Conservation (phyloP, 2,888 invertebrate species). For the Netelia virgata region DNA sequence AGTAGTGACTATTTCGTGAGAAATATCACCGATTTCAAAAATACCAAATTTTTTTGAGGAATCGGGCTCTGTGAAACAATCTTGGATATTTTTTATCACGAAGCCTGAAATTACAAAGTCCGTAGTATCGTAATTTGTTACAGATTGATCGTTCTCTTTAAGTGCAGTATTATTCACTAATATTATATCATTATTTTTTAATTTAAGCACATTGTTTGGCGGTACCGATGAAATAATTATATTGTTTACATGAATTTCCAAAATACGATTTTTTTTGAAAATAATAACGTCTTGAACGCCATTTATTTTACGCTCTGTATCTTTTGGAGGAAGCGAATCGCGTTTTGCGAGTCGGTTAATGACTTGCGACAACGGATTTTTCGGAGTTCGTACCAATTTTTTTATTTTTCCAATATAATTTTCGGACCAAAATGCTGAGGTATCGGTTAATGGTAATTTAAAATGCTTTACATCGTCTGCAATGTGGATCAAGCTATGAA, state of each 20-base stretch:
- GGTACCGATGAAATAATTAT: neutral
- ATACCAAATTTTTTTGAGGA: neutral
- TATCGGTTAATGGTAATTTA: conserved; percentile 52
- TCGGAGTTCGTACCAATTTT: conserved; percentile 31
- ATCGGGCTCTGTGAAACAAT: neutral
- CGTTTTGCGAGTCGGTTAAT: neutral
- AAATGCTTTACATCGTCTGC: conserved; percentile 34
- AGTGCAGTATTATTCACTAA: neutral
- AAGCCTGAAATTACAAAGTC: neutral
- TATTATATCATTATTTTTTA: conserved; percentile 2
- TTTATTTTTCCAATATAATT: conserved; percentile 49
- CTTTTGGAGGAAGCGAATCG: neutral
- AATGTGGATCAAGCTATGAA: conserved; percentile 23
- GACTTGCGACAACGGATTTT: conserved; percentile 2
- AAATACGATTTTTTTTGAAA: neutral
- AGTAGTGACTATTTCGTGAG: neutral
- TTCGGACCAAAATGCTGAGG: conserved; percentile 61
- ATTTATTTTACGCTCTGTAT: neutral
- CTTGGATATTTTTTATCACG: neutral
- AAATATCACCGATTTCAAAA: neutral
- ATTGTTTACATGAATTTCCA: neutral
- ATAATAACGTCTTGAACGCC: conserved; percentile 1
- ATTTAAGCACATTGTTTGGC: neutral
- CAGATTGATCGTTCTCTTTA: neutral
- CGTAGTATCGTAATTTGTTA: neutral